These are phyloP conservation scores for Apis mellifera DNA, from an alignment of 1,140 invertebrate genomes.

Conservation along the genomic window Amel_HAv3.1 CM009934.2:8281001-8281500, in stretches of 20 bases:
- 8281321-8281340: no score
- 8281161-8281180: not conserved
- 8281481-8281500: not conserved
- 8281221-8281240: not conserved
- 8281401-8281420: slow-evolving; percentile 10
- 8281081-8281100: no score
- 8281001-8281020: no score
- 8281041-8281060: no score
- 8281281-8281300: not conserved
- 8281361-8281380: not conserved
- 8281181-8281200: not conserved
- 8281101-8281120: no score
- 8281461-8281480: not conserved
- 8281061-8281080: no score
- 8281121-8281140: no score
- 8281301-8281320: no score
- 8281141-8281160: no score
- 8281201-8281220: not conserved
- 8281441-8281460: slow-evolving; percentile 32
- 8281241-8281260: not conserved
- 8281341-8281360: not conserved
- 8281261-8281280: slow-evolving; percentile 11
- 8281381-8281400: not conserved
- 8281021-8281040: no score
- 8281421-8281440: slow-evolving; percentile 9